Evolutionary conservation across 2,888 invertebrate genomes (phyloP).

Genomic region (Electrophaes corylata): DNA sequence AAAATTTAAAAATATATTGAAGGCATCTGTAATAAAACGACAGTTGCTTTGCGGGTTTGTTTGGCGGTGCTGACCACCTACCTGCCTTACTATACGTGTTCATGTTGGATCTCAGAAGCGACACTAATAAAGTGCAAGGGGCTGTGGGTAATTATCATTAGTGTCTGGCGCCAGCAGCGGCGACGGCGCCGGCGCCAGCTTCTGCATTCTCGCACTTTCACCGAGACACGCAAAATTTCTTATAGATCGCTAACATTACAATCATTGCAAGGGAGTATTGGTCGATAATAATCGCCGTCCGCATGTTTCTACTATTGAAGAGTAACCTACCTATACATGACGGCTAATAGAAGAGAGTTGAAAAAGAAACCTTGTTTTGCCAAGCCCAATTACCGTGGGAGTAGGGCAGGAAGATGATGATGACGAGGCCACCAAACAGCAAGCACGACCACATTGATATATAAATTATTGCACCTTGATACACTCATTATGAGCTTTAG

Average conservation of each 20-base stretch:
- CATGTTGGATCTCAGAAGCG: conserved; percentile 7
- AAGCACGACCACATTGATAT: conserved; percentile 46
- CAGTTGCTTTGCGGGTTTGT: background rate
- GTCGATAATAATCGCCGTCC: too few relatives aligned
- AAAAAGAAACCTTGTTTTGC: too few relatives aligned
- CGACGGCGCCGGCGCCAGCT: conserved; percentile 40
- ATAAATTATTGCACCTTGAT: conserved; percentile 54
- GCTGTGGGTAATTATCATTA: conserved; percentile 50
- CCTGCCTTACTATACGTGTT: background rate
- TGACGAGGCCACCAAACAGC: background rate
- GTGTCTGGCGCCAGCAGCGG: conserved; percentile 47
- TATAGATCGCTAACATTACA: conserved; percentile 34
- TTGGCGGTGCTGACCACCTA: background rate
- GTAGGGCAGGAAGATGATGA: too few relatives aligned
- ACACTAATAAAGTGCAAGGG: conserved; percentile 47
- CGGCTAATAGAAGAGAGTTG: too few relatives aligned
- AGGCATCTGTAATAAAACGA: too few relatives aligned
- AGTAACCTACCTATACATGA: too few relatives aligned
- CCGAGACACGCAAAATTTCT: conserved; percentile 47
- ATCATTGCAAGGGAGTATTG: too few relatives aligned
- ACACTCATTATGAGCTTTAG: conserved; percentile 41
- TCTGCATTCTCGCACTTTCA: conserved; percentile 74
- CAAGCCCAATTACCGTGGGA: too few relatives aligned
- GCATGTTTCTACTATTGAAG: too few relatives aligned
- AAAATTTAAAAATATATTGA: too few relatives aligned